Evolutionary conservation across 2,888 invertebrate genomes (phyloP), one percentile per base, ranked within the genome.

Genomic region (Phlogophora meticulosa): DNA sequence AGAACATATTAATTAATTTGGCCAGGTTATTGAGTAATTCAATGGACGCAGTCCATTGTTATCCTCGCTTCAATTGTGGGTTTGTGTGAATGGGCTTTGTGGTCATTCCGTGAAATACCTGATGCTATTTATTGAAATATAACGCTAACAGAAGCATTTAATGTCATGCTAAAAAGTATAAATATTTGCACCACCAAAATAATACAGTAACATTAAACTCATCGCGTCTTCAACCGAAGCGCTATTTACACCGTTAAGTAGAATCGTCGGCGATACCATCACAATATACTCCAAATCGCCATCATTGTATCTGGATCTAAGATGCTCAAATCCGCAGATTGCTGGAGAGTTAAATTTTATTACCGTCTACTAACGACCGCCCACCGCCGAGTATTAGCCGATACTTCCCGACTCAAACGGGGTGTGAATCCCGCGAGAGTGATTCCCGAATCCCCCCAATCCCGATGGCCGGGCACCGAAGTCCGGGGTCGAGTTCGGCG

Each of bases 351-450:
- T 81, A 81, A 84, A 84, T 86, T 85, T 85, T 85, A 85, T 83
- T 77, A 76, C 79, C 56, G 53, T 63, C 76, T 68, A 60, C 81
- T 81, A 80, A 73, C 80, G 87, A 86, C 83, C 84, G 77, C 78
- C 79, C 60, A 59, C 78, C 74, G 63, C 69, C 57, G 71, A 64
- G 72, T 82, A 84, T 83, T 81, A 78, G 75, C 77, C 82, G 78
- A 84, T 81, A 76, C 81, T 84, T 81, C 79, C 80, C 72, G 74
- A 80, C 80, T 77, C 76, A 63, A 84, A 79, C 81, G 74, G 81
- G 80, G 77, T 80, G 85, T 81, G 76, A 85, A 84, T 85, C 85
- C 84, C 83, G 74, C 70, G 77, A 74, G 81, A 83, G 78, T 78
- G 78, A 82, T 81, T 83, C 76, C 70, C 66, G 78, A 72, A 78